phyloP scores from a whole-genome alignment of 1,140 invertebrate genomes.

The Conopomorpha cramerella region DNA sequence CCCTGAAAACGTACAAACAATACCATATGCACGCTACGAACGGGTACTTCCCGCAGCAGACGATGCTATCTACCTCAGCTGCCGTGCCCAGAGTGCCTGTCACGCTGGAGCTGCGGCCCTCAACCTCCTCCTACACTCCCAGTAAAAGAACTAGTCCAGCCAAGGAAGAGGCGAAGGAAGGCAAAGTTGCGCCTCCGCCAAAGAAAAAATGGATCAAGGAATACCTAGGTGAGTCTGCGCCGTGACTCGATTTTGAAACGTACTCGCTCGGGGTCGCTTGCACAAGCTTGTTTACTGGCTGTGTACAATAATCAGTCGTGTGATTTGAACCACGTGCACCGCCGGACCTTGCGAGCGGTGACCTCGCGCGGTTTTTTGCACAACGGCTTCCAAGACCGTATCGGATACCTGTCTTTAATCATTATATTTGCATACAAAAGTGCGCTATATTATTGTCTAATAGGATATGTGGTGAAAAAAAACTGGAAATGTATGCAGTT shows the following conservation, averaged over 20 bases:
- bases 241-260: neutral
- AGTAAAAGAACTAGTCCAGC: slow-evolving; percentile 9
- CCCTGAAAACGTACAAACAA: slow-evolving; percentile 35
- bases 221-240: slow-evolving; percentile 61
- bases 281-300: too few relatives aligned
- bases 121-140: slow-evolving; percentile 12
- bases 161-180: slow-evolving; percentile 21
- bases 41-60: slow-evolving; percentile 18
- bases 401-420: slow-evolving; percentile 3
- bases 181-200: slow-evolving; percentile 59
- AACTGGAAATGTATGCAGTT: too few relatives aligned
- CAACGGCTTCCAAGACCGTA: slow-evolving; percentile 10
- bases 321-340: slow-evolving; percentile 9
- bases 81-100: slow-evolving; percentile 15
- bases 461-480: too few relatives aligned
- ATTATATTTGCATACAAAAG: neutral
- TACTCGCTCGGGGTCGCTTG: too few relatives aligned
- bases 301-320: too few relatives aligned
- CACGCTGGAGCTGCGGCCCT: slow-evolving; percentile 11
- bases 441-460: neutral
- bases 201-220: slow-evolving; percentile 77
- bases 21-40: slow-evolving; percentile 14
- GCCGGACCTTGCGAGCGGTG: slow-evolving; percentile 10
- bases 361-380: slow-evolving; percentile 21
- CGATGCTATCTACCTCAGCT: slow-evolving; percentile 16